Percentiles rank a stretch among this genome's conserved stretches.
Conservation (phyloP, 2,113 vertebrate genomes). For the Glaucidium brasilianum region DNA sequence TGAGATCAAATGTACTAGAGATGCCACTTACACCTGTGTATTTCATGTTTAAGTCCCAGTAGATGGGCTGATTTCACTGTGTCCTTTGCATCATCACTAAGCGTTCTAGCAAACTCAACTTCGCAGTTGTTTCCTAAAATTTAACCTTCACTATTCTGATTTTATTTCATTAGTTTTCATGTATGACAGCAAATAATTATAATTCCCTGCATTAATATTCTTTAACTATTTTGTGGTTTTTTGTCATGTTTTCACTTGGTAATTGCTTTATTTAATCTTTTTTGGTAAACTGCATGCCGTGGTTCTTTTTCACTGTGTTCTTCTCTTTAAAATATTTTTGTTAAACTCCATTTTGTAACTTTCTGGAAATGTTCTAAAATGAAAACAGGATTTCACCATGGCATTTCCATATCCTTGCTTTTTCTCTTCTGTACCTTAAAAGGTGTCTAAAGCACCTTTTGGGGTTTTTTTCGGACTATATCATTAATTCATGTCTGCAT, state of each 20-base stretch:
- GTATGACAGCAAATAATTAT: not conserved
- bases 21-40: accelerated
- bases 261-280: not conserved
- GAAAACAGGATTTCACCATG: not conserved
- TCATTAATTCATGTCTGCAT: not conserved
- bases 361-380: not conserved
- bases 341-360: not conserved
- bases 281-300: not conserved
- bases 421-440: not conserved
- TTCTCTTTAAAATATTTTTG: not conserved
- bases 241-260: not conserved
- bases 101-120: not conserved
- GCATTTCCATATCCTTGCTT: not conserved
- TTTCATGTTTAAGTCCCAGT: not conserved
- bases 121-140: not conserved
- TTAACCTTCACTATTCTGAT: not conserved
- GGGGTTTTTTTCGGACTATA: not conserved
- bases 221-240: not conserved
- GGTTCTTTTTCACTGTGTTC: not conserved
- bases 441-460: not conserved
- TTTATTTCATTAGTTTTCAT: not conserved
- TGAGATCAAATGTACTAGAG: not conserved
- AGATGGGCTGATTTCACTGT: not conserved
- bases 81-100: not conserved
- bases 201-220: not conserved